These are phyloP conservation scores for Synanthedon vespiformis DNA, from an alignment of 2,888 invertebrate genomes.

Conservation along the genomic window DNA sequence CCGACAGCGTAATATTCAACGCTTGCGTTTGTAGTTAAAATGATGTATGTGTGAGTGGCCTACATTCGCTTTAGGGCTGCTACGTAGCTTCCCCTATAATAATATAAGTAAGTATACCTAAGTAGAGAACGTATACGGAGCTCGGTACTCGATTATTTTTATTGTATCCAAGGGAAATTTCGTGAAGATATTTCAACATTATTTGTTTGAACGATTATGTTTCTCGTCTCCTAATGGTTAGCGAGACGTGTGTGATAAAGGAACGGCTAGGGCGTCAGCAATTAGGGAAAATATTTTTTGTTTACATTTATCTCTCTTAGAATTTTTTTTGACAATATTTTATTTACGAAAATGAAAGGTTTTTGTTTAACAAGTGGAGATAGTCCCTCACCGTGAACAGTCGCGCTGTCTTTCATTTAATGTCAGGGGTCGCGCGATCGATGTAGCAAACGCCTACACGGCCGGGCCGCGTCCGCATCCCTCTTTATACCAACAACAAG, in stretches of 20 bases:
- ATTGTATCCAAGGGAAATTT: conserved; percentile 13
- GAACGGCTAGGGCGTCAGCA: no score
- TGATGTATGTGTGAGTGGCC: conserved; percentile 42
- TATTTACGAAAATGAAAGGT: no score
- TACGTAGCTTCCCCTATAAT: conserved; percentile 18
- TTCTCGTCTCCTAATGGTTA: neutral
- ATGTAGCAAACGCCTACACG: conserved; percentile 45
- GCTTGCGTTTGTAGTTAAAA: conserved; percentile 16
- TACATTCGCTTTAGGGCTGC: conserved; percentile 34
- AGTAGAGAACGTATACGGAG: conserved; percentile 20
- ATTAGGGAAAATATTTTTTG: no score
- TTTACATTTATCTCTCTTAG: no score
- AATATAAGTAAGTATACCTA: conserved; percentile 11
- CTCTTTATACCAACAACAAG: conserved; percentile 5
- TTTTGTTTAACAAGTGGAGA: neutral
- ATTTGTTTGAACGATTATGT: neutral
- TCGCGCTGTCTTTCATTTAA: conserved; percentile 41
- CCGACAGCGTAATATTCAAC: neutral
- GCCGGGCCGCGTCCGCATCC: conserved; percentile 28
- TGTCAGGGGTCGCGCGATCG: conserved; percentile 62
- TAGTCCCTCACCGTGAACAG: conserved; percentile 33
- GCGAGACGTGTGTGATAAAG: neutral
- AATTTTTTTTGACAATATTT: no score
- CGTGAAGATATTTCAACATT: conserved; percentile 1
- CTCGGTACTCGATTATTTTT: conserved; percentile 27